Base-by-base conservation (phyloP, 2,888 invertebrate species). In the Tridacna crocea region DNA sequence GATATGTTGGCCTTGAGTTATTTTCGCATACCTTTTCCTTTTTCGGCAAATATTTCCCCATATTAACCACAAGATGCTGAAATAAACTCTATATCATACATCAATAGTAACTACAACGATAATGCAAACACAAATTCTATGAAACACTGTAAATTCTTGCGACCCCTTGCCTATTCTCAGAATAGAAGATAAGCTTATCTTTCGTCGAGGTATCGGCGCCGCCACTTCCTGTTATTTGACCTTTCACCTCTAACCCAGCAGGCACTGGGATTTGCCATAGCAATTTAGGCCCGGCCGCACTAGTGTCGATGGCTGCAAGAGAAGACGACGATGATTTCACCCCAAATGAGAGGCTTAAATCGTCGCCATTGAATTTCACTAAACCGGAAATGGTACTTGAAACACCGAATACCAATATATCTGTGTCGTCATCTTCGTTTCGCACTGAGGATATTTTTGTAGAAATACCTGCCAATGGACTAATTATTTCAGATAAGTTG, bases 401-500 rank as follows among this genome's bases (percentile, higher is more conserved):
- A 0, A 86, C 65, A 19, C 85, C 87, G 24, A 87, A 80, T 17
- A 88, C 58, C 12, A 88, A 70, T 47, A 80, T 75, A 19, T 88
- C 88, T 19, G 46, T 47, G 11, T 74, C 75, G 19, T 47, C 63
- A 15, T 81, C 83, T 8, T 73, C 51, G 46, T 79, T 63, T 72
- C 85, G 58, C 13, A 82, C 74, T 0, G 85, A 72, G 58, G 81
- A 77, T 13, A 88, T 36, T 48, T 85, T 85, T 13, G 88, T 82
- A 11, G 87, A 86, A 12, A 87, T 74, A 3, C 8, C 24, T 26
- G 47, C 70, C 22, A 22, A 4, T 22, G 46, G 22, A 15, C 12
- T 17, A 19, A 26, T n/a, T 22, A 70, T 22, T 12, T 70, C 51
- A 15, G 51, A 24, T 19, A 70, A 17, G 24, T 47, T 22, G 51